phyloP scores from a whole-genome alignment of 2,797 vertebrate species.

The Cossypha dichroa region DNA sequence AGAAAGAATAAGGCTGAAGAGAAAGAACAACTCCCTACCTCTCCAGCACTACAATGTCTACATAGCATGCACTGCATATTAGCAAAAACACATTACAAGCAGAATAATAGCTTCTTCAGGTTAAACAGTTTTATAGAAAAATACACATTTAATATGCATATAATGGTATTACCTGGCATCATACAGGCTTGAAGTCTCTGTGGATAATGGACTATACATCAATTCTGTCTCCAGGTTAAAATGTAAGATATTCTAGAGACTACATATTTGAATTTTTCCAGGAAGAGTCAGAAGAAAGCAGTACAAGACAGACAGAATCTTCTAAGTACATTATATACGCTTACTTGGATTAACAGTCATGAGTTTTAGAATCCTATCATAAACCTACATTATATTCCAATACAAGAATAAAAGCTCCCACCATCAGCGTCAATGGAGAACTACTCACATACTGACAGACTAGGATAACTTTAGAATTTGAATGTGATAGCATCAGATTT shows the following conservation, averaged over 20 bases:
- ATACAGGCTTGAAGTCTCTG: background rate
- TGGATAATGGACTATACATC: background rate
- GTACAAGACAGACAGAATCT: background rate
- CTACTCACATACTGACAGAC: background rate
- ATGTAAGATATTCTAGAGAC: background rate
- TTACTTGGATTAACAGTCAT: background rate
- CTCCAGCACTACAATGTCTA: background rate
- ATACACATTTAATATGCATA: background rate
- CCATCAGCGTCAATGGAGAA: background rate
- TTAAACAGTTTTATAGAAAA: background rate
- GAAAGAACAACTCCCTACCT: background rate
- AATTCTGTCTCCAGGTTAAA: background rate
- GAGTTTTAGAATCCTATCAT: background rate
- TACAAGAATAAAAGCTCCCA: background rate
- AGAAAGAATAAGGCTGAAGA: background rate
- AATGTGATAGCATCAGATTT: background rate
- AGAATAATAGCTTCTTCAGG: background rate
- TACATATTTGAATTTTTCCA: background rate
- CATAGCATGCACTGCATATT: background rate
- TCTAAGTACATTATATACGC: background rate
- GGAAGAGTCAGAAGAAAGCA: background rate
- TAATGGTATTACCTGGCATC: background rate
- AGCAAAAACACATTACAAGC: background rate
- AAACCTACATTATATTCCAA: background rate
- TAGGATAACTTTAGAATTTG: background rate